Percentiles rank a stretch among this genome's conserved stretches.
Evolutionary conservation across 2,888 invertebrate genomes (phyloP).

Genomic region (Drosophila parthenogenetica): DNA sequence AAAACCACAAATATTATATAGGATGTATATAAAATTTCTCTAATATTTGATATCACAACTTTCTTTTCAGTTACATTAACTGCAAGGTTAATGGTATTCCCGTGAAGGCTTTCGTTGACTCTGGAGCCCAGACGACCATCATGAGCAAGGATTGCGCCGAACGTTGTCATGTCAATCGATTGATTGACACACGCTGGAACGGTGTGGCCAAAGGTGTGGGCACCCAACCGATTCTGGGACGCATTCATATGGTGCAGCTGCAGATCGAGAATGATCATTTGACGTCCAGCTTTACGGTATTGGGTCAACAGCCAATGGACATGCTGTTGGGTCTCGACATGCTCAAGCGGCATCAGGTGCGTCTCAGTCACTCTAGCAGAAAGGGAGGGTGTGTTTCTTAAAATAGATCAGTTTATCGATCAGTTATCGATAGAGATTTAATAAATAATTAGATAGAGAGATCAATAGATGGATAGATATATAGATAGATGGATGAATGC

Average conservation of each 20-base stretch:
- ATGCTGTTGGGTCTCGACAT: constrained; percentile 99
- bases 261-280: constrained; percentile 97
- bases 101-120: constrained; percentile 99
- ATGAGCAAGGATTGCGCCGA: constrained; percentile 99
- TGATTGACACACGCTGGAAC: constrained; percentile 96
- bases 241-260: constrained; percentile 98
- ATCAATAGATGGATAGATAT: no score
- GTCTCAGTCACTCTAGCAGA: constrained; percentile 4
- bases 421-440: no score
- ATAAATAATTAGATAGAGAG: no score
- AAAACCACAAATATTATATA: no score
- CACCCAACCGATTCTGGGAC: constrained; percentile 96
- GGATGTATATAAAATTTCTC: no score
- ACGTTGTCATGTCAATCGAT: constrained; percentile 95
- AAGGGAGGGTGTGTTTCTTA: no score
- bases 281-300: constrained; percentile 97
- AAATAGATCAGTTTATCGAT: no score
- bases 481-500: no score
- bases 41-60: background rate
- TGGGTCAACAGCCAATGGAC: constrained; percentile 99
- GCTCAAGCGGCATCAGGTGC: constrained; percentile 97
- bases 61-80: constrained; percentile 90
- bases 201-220: constrained; percentile 99
- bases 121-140: constrained; percentile 98
- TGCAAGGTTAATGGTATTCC: constrained; percentile 98